Evolutionary conservation across 2,797 vertebrate genomes (phyloP).

Genomic region (Rhinichthys osculus): DNA sequence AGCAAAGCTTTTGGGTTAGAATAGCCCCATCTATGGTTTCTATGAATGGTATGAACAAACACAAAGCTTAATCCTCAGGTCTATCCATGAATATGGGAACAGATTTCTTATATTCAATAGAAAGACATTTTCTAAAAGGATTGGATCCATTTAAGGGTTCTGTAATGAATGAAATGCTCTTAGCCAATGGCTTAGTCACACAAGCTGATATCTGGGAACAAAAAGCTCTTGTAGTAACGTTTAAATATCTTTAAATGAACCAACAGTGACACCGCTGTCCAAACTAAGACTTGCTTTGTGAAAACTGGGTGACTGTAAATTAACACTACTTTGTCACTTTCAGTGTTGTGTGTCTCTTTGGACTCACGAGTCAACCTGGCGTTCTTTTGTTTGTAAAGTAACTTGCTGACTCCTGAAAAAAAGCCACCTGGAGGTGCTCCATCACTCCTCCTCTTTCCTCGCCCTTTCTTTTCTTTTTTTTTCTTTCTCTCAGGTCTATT

Average conservation of each 20-base stretch:
- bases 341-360: constrained; percentile 20
- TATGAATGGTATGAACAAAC: not conserved
- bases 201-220: constrained; percentile 27
- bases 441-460: constrained; percentile 40
- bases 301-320: constrained; percentile 23
- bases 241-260: constrained; percentile 20
- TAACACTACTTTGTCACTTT: constrained; percentile 31
- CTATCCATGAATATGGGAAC: constrained; percentile 11
- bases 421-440: constrained; percentile 66
- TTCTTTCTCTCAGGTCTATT: constrained; percentile 58
- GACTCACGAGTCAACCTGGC: constrained; percentile 49
- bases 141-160: constrained; percentile 17
- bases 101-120: constrained; percentile 32
- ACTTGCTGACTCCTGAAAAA: constrained; percentile 69
- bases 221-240: not conserved
- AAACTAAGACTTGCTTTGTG: constrained; percentile 19
- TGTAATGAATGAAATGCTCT: constrained; percentile 30
- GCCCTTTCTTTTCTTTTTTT: constrained; percentile 51
- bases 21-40: constrained; percentile 15
- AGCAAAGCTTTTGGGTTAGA: constrained; percentile 47
- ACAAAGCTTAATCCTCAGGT: constrained; percentile 26
- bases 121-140: constrained; percentile 24
- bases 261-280: constrained; percentile 23
- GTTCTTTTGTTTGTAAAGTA: constrained; percentile 60
- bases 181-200: constrained; percentile 22